Base-by-base conservation (phyloP, 2,113 vertebrate species). In the Isurus oxyrinchus region DNA sequence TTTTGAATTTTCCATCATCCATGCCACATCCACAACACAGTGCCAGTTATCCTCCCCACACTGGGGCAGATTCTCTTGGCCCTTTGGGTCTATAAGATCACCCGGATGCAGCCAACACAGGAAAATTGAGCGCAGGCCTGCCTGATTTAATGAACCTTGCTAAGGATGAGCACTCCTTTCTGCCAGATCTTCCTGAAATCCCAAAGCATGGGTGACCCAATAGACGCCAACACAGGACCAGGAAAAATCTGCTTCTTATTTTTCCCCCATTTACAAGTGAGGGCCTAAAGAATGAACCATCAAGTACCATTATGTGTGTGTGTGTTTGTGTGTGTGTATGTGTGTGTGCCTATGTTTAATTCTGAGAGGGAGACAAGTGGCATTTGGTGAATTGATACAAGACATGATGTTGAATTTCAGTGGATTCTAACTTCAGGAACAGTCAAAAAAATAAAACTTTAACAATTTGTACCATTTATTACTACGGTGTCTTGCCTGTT, bases 371-470 rank as follows among this genome's bases (percentile, higher is more conserved):
- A 63, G 35, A 40, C 8, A 44, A 44, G 35, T 94, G 35, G 16
- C 13, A 94, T 63, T 40, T 61, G 61, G 90, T 63, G 59, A 94
- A 94, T 63, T 16, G 61, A 63, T 61, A 63, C 16, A 94, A 63
- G 90, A 63, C 31, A 35, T 0, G 2, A 35, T 94, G 35, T 94
- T 63, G 59, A 94, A 94, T 94, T 63, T 63, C 90, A 63, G 59
- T 94, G 59, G 35, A 91, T 63, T 94, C 90, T 63, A 35, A 40
- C 16, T 94, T 94, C 14, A 63, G 90, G 59, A 94, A 63, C 57
- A 63, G 59, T 63, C 40, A 94, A 93, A 63, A 93, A 4, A 94
- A 94, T 91, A 91, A 91, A 61, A 63, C 35, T 63, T 94, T 94
- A 84, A 61, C 6, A 63, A 94, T 63, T 94, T 94, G 59, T 94